Evolutionary conservation across 1,140 invertebrate genomes (phyloP).

Genomic region (Diploscapter pachys): DNA sequence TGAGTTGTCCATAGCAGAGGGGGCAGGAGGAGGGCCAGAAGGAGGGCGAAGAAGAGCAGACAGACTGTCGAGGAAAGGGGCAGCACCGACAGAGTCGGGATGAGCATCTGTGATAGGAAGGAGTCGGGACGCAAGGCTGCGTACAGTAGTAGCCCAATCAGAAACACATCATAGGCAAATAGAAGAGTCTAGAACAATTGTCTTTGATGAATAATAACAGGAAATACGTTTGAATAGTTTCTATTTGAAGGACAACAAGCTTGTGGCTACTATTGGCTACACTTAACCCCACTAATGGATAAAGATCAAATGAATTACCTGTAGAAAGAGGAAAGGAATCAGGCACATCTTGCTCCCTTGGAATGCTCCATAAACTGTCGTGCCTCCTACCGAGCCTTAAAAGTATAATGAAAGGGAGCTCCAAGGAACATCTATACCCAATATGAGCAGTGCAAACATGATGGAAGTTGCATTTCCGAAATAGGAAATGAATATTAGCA

Average conservation of each 20-base stretch:
- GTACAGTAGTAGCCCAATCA: no score
- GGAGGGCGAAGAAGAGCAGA: constrained; percentile 7
- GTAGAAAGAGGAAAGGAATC: constrained; percentile 11
- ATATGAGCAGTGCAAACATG: constrained; percentile 12
- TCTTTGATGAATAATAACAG: no score
- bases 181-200: no score
- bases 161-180: no score
- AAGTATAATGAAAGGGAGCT: background rate
- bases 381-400: constrained; percentile 7
- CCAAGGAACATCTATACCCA: background rate
- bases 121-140: no score
- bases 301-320: constrained; percentile 1
- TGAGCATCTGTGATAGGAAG: no score
- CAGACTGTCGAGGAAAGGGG: no score
- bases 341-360: constrained; percentile 16
- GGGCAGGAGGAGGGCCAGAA: background rate
- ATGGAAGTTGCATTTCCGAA: constrained; percentile 14
- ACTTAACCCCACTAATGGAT: no score
- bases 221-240: no score
- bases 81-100: no score
- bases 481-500: constrained; percentile 8
- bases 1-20: constrained; percentile 10
- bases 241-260: no score
- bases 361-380: constrained; percentile 12
- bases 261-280: no score